These are phyloP conservation scores for Smutsia gigantea DNA, from an alignment of 2,797 vertebrate species.

Conservation along the genomic window DNA sequence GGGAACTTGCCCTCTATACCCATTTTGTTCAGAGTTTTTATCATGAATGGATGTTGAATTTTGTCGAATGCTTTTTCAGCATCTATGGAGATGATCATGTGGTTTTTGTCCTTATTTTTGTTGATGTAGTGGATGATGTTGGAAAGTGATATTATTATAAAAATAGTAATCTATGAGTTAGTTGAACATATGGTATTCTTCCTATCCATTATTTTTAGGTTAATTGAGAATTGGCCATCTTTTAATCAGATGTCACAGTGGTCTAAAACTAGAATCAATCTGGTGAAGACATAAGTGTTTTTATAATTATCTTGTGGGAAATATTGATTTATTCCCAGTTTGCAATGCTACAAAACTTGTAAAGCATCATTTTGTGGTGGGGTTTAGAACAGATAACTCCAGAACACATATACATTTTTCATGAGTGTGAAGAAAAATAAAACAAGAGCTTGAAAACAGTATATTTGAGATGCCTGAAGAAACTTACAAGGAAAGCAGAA, in stretches of 20 bases:
- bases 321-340: background rate
- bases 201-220: background rate
- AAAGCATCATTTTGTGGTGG: background rate
- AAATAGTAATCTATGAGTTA: background rate
- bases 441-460: background rate
- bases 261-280: slow-evolving; percentile 13
- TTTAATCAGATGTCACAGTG: background rate
- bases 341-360: background rate
- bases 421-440: background rate
- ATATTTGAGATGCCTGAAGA: background rate
- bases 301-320: background rate
- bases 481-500: background rate
- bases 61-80: no score
- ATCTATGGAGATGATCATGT: no score
- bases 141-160: background rate
- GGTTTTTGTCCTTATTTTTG: no score
- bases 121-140: no score
- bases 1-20: no score
- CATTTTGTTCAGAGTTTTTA: no score
- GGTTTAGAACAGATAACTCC: background rate
- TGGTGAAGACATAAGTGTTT: background rate
- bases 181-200: background rate
- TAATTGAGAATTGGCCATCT: background rate
- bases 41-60: no score
- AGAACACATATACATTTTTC: background rate